phyloP scores from a whole-genome alignment of 2,113 vertebrate genomes.

The Pygoscelis adeliae region DNA sequence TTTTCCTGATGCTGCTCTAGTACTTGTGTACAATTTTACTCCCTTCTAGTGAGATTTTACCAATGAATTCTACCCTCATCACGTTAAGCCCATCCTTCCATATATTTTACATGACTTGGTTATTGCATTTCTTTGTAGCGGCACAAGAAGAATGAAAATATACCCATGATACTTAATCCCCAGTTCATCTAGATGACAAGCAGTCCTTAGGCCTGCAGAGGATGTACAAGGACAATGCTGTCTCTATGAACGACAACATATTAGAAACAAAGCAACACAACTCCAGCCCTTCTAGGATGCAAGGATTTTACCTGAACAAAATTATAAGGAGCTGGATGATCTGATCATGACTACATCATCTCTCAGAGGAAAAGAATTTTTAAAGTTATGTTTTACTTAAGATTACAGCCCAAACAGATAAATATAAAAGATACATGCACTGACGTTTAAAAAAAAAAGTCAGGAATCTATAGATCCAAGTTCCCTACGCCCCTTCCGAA shows the following conservation, averaged over 20 bases:
- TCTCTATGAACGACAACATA: background rate
- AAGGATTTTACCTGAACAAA: background rate
- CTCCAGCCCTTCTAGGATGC: background rate
- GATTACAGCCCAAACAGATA: background rate
- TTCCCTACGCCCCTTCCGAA: background rate
- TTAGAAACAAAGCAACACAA: background rate
- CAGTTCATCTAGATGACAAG: background rate
- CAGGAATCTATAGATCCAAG: background rate
- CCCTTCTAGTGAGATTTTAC: background rate
- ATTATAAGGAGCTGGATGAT: background rate
- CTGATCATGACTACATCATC: background rate
- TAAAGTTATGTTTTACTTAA: background rate
- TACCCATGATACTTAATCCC: background rate
- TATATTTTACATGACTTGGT: background rate
- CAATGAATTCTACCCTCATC: background rate
- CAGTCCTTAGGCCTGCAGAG: background rate
- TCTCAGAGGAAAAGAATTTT: background rate
- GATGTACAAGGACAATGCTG: fast-evolving
- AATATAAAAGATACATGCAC: fast-evolving
- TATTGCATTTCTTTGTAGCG: background rate
- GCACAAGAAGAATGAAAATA: background rate
- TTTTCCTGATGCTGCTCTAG: background rate
- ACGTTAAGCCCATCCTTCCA: background rate
- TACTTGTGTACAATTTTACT: background rate
- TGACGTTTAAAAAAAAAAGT: background rate